phyloP scores from a whole-genome alignment of 2,888 invertebrate genomes.

The Sthenelais limicola region DNA sequence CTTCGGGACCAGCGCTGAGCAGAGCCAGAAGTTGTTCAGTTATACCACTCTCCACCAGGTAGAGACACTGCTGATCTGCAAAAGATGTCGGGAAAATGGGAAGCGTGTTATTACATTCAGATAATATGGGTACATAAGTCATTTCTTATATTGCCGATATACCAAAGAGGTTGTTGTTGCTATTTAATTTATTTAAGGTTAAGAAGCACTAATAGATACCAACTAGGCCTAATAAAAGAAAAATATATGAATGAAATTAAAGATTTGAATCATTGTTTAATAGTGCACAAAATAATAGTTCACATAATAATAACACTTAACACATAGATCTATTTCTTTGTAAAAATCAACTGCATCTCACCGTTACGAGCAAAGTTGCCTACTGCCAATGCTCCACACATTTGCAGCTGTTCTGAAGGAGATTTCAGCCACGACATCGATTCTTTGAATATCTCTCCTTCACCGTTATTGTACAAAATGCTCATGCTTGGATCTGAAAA shows the following conservation, averaged over 20 bases:
- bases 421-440: conserved; percentile 83
- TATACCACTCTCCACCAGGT: conserved; percentile 85
- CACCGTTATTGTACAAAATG: conserved; percentile 82
- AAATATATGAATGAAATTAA: no score
- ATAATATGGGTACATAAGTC: no score
- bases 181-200: no score
- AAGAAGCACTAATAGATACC: no score
- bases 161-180: no score
- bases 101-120: no score
- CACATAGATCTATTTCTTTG: no score
- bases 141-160: no score
- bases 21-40: conserved; percentile 78
- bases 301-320: no score
- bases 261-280: not conserved
- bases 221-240: no score
- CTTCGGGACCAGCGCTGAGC: conserved; percentile 74
- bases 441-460: conserved; percentile 81
- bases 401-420: conserved; percentile 81
- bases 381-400: conserved; percentile 87
- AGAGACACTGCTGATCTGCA: conserved; percentile 84
- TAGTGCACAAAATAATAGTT: not conserved
- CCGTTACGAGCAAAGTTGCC: conserved; percentile 90
- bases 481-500: conserved; percentile 89
- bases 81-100: no score
- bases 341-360: no score